These are phyloP conservation scores for Lucifuga dentata DNA, from an alignment of 2,113 vertebrate species.

Conservation along the genomic window DNA sequence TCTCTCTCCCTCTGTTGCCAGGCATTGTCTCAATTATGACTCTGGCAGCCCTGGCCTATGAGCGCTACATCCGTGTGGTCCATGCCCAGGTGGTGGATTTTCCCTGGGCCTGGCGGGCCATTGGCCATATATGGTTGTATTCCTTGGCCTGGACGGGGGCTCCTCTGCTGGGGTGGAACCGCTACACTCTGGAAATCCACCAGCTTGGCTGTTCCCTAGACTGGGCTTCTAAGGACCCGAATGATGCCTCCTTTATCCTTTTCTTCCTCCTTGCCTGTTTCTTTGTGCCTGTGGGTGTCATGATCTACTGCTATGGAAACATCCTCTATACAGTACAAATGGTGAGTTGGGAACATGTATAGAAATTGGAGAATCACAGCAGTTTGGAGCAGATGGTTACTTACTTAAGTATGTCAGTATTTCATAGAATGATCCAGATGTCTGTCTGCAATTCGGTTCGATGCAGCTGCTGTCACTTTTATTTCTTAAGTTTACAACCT, in stretches of 20 bases:
- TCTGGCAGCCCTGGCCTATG: slow-evolving; percentile 90
- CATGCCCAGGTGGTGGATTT: slow-evolving; percentile 92
- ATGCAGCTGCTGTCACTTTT: not conserved
- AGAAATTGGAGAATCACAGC: too few relatives aligned
- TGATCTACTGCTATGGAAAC: slow-evolving; percentile 94
- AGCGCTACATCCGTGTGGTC: slow-evolving; percentile 92
- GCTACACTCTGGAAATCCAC: slow-evolving; percentile 90
- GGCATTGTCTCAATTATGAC: slow-evolving; percentile 94
- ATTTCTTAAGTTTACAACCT: slow-evolving; percentile 18
- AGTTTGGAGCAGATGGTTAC: slow-evolving; percentile 18
- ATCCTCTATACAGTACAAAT: slow-evolving; percentile 91
- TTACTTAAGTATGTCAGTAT: slow-evolving; percentile 8
- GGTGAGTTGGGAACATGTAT: too few relatives aligned
- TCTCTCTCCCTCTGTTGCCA: slow-evolving; percentile 61
- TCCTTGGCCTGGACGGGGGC: slow-evolving; percentile 93
- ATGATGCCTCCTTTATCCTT: slow-evolving; percentile 90
- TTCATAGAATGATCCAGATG: slow-evolving; percentile 20
- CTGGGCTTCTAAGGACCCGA: slow-evolving; percentile 91
- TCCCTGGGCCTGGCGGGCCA: slow-evolving; percentile 90
- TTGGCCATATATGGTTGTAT: slow-evolving; percentile 93
- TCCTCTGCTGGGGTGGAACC: slow-evolving; percentile 94
- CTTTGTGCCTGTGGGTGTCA: slow-evolving; percentile 89
- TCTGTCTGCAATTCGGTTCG: slow-evolving; percentile 6
- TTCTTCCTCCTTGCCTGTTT: slow-evolving; percentile 92
- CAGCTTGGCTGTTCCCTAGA: slow-evolving; percentile 90